Evolutionary conservation across 2,797 vertebrate genomes (phyloP).

Genomic region (Brachyrhaphis roseni): DNA sequence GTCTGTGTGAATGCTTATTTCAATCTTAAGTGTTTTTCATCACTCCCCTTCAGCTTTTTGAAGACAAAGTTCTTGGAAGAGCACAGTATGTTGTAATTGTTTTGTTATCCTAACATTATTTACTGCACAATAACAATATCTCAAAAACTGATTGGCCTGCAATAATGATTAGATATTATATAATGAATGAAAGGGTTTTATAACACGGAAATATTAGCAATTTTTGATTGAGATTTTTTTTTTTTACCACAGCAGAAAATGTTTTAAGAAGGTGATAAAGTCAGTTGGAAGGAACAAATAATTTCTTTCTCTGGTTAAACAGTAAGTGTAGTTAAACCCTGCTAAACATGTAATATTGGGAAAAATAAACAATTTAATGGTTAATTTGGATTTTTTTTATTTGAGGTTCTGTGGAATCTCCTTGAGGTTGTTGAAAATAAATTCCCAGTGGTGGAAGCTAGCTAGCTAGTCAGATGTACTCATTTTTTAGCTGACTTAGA

Average conservation of each 20-base stretch:
- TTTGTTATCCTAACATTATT: neutral
- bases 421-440: neutral
- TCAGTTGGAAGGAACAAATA: neutral
- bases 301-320: neutral
- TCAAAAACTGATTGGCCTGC: neutral
- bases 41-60: constrained; percentile 38
- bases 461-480: neutral
- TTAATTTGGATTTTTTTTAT: neutral
- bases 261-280: neutral
- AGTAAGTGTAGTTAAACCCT: neutral
- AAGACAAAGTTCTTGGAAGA: constrained; percentile 25
- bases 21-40: constrained; percentile 58
- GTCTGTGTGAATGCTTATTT: constrained; percentile 29
- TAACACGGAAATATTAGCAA: neutral
- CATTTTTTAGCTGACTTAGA: neutral
- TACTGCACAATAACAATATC: neutral
- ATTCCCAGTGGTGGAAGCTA: too few relatives aligned
- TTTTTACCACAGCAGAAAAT: neutral
- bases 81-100: neutral
- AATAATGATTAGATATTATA: neutral
- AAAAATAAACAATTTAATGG: neutral
- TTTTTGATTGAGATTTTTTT: neutral
- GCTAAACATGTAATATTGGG: neutral
- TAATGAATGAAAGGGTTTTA: neutral
- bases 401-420: neutral